phyloP scores from a whole-genome alignment of 2,113 vertebrate genomes.

The Paramormyrops kingsleyae region DNA sequence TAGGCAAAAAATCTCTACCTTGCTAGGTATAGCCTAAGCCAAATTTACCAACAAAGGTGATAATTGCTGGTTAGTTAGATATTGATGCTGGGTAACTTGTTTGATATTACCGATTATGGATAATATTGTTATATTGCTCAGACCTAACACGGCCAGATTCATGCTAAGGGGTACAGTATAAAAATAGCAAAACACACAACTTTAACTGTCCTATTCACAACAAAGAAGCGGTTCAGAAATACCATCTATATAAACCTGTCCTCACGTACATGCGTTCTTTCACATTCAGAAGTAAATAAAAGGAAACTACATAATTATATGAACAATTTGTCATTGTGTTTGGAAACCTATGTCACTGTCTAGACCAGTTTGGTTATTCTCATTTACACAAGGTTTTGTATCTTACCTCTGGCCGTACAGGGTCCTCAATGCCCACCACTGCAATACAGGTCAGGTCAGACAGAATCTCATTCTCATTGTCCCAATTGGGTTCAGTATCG shows the following conservation, averaged over 20 bases:
- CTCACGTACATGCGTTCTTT: slow-evolving; percentile 36
- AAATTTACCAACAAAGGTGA: not conserved
- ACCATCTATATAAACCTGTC: slow-evolving; percentile 34
- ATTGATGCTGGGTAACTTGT: not conserved
- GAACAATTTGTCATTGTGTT: not conserved
- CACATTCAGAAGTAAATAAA: slow-evolving; percentile 37
- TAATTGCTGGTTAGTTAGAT: not conserved
- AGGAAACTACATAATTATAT: slow-evolving; percentile 12
- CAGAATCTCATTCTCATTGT: slow-evolving; percentile 79
- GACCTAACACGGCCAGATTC: not conserved
- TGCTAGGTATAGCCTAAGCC: not conserved
- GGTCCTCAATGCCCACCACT: slow-evolving; percentile 93
- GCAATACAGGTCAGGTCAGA: slow-evolving; percentile 79
- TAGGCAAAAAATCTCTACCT: not conserved
- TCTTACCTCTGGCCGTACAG: slow-evolving; percentile 85
- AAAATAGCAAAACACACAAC: not conserved
- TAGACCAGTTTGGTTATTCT: not conserved
- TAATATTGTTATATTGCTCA: not conserved
- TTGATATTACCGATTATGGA: not conserved
- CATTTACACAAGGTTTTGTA: not conserved
- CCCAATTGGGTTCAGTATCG: slow-evolving; percentile 74
- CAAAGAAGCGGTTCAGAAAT: slow-evolving; percentile 14
- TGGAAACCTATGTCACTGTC: not conserved
- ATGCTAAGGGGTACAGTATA: slow-evolving; percentile 1
- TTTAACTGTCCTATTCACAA: slow-evolving; percentile 14